Conservation (phyloP, 2,797 vertebrate species). For the Dromococcyx pavoninus region DNA sequence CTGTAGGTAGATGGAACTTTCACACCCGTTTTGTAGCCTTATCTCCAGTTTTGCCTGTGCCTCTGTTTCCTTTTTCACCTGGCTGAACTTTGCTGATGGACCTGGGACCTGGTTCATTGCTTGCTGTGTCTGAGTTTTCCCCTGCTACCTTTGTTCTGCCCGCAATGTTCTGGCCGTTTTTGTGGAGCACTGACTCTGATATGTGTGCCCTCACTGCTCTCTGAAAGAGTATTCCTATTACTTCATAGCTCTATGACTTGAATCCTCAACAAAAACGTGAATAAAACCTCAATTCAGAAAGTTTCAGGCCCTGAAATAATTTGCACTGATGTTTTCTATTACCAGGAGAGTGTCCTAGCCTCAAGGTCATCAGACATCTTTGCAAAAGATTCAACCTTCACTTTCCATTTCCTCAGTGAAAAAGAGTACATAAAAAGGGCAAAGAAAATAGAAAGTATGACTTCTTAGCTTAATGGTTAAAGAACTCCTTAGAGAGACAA, state of each 20-base stretch:
- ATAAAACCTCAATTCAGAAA: background rate
- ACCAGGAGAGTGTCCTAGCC: background rate
- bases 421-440: background rate
- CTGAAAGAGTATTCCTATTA: background rate
- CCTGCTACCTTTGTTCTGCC: background rate
- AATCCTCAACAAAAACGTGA: background rate
- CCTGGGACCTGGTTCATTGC: background rate
- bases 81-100: background rate
- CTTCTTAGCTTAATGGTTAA: background rate
- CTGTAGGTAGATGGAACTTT: accelerated
- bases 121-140: background rate
- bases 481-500: background rate
- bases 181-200: background rate
- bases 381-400: background rate
- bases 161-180: background rate
- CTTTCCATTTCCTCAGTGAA: background rate
- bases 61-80: background rate
- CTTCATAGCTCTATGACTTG: background rate
- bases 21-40: background rate
- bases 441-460: background rate
- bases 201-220: background rate
- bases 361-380: background rate
- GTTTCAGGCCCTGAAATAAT: background rate
- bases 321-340: background rate
- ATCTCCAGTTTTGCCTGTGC: background rate